These are phyloP conservation scores for Steinernema carpocapsae DNA, from an alignment of 2,888 invertebrate species.

Conservation along the genomic window DNA sequence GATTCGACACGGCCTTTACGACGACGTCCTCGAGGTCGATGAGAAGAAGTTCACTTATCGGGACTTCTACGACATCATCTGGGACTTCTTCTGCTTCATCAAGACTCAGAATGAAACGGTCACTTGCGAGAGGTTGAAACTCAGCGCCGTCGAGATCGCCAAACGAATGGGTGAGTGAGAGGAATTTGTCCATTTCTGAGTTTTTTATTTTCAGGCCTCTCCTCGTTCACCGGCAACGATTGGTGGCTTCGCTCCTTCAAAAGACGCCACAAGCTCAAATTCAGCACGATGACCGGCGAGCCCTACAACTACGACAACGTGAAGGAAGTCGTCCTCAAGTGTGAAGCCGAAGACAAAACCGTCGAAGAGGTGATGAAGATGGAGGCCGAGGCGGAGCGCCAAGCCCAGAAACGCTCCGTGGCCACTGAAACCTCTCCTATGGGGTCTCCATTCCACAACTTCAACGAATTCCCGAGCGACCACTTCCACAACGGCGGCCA, in stretches of 20 bases:
- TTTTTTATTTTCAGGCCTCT: not conserved
- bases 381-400: constrained; percentile 21
- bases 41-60: constrained; percentile 22
- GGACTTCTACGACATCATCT: constrained; percentile 23
- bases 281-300: constrained; percentile 31
- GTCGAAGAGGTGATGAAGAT: constrained; percentile 30
- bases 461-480: not conserved
- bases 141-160: constrained; percentile 29
- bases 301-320: constrained; percentile 13
- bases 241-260: constrained; percentile 28
- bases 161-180: constrained; percentile 11
- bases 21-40: constrained; percentile 14
- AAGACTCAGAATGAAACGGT: constrained; percentile 18
- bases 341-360: constrained; percentile 13
- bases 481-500: not conserved
- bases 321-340: constrained; percentile 26
- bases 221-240: constrained; percentile 14
- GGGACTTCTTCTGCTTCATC: constrained; percentile 32
- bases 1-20: constrained; percentile 8
- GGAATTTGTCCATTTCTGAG: not conserved
- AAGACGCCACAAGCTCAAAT: constrained; percentile 7
- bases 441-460: not conserved
- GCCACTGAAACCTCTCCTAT: constrained; percentile 18
- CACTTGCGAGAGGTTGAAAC: constrained; percentile 22
- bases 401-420: constrained; percentile 27